A percentile compares a stretch with the other conserved stretches of the same genome.
phyloP scores from a whole-genome alignment of 2,113 vertebrate genomes.

The Sphyrna mokarran region DNA sequence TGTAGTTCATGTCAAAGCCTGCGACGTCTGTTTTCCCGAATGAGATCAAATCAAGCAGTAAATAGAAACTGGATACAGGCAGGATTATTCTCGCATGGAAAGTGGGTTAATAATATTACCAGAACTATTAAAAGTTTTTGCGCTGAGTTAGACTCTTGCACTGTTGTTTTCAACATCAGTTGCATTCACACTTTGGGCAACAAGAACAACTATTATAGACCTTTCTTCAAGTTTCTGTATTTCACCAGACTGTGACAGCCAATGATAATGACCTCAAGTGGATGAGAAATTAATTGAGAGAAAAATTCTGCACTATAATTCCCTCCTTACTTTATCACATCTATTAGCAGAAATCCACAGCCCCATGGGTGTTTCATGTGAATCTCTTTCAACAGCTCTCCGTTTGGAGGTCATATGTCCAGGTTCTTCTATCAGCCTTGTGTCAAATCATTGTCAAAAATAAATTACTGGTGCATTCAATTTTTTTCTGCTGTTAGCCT shows the following conservation, averaged over 20 bases:
- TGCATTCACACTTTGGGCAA: not conserved
- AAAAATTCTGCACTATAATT: slow-evolving; percentile 57
- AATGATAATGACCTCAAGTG: slow-evolving; percentile 61
- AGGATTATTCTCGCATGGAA: slow-evolving; percentile 34
- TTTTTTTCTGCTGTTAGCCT: slow-evolving; percentile 47
- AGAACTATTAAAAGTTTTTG: slow-evolving; percentile 46
- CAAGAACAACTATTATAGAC: not conserved
- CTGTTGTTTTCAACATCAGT: not conserved
- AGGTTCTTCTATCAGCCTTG: slow-evolving; percentile 55
- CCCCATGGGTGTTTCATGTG: slow-evolving; percentile 56
- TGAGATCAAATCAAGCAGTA: slow-evolving; percentile 18
- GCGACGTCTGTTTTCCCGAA: not conserved
- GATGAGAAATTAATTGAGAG: slow-evolving; percentile 67
- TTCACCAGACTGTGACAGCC: slow-evolving; percentile 52
- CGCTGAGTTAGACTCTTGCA: not conserved
- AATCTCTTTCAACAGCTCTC: slow-evolving; percentile 52
- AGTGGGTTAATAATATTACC: slow-evolving; percentile 43
- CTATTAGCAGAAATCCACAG: slow-evolving; percentile 61
- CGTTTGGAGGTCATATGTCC: slow-evolving; percentile 52
- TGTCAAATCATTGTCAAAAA: slow-evolving; percentile 60
- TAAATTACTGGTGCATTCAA: slow-evolving; percentile 54
- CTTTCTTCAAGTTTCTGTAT: slow-evolving; percentile 42
- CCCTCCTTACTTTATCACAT: slow-evolving; percentile 53
- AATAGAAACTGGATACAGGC: slow-evolving; percentile 2
- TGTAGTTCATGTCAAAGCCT: slow-evolving; percentile 25